Evolutionary conservation across 2,113 vertebrate species (phyloP).

Genomic region (Phalacrocorax pelagicus): DNA sequence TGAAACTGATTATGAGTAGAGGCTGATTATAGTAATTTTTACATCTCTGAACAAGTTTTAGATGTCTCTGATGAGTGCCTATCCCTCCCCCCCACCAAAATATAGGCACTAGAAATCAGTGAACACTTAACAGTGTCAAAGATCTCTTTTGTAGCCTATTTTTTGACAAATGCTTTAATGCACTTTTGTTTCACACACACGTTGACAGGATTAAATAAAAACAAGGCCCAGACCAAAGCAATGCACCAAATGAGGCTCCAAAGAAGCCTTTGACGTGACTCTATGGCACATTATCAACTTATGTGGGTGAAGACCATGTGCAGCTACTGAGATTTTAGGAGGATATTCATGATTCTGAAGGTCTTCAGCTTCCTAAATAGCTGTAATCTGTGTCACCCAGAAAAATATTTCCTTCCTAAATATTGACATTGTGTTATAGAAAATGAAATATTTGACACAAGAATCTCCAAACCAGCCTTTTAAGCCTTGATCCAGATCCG

Average conservation of each 20-base stretch:
- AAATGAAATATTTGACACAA: neutral
- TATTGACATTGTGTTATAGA: neutral
- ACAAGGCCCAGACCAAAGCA: neutral
- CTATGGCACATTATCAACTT: neutral
- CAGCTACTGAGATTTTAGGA: neutral
- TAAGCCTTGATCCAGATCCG: neutral
- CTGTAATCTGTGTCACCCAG: neutral
- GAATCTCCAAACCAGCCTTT: neutral
- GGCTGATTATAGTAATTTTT: constrained; percentile 41
- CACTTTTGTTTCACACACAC: neutral
- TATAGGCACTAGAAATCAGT: constrained; percentile 21
- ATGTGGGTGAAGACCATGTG: neutral
- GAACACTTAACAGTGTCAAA: neutral
- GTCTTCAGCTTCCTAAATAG: neutral
- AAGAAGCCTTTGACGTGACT: neutral
- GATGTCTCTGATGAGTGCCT: neutral
- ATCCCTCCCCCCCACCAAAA: neutral
- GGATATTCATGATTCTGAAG: neutral
- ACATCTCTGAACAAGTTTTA: constrained; percentile 19
- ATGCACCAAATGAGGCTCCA: neutral
- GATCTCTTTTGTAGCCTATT: neutral
- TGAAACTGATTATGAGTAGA: constrained; percentile 29
- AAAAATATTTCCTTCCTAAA: neutral
- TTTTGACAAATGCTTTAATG: neutral
- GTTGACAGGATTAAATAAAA: neutral